phyloP scores from a whole-genome alignment of 2,888 invertebrate species.

The Ptilodon capucinus region DNA sequence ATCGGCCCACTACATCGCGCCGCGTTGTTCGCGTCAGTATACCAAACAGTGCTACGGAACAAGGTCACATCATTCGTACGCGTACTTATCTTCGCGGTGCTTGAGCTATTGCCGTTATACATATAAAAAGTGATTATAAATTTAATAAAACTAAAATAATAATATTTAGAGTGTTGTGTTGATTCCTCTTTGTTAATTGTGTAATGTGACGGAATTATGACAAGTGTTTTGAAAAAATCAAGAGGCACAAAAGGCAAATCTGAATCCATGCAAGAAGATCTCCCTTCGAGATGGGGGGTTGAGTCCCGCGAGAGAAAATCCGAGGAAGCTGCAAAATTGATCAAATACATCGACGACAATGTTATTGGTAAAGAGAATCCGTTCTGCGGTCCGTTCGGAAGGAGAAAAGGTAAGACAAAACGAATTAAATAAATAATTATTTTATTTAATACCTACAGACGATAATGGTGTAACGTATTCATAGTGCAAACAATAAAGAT shows the following conservation, averaged over 20 bases:
- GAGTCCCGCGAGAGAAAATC: constrained; percentile 74
- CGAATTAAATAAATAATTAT: background rate
- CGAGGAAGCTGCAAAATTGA: constrained; percentile 87
- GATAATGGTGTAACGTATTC: background rate
- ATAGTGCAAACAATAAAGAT: background rate
- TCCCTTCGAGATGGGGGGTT: constrained; percentile 68
- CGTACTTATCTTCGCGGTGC: constrained; percentile 21
- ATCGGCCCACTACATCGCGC: constrained; percentile 17
- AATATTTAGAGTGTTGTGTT: constrained; percentile 28
- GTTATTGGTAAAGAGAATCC: constrained; percentile 91
- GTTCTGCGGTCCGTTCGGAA: constrained; percentile 92
- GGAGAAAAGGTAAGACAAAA: constrained; percentile 86
- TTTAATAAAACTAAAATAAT: constrained; percentile 16
- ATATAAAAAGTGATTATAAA: constrained; percentile 18
- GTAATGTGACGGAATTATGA: constrained; percentile 73
- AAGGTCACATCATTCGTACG: constrained; percentile 19
- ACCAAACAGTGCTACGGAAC: constrained; percentile 10
- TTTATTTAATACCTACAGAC: background rate
- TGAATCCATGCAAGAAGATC: constrained; percentile 79
- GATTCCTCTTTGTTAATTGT: constrained; percentile 37
- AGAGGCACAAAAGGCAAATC: constrained; percentile 78
- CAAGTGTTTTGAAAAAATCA: constrained; percentile 78
- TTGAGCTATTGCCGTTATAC: constrained; percentile 24
- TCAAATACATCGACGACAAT: constrained; percentile 91
- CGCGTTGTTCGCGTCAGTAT: constrained; percentile 12